A percentile compares a stretch with the other conserved stretches of the same genome.
phyloP scores from a whole-genome alignment of 1,140 invertebrate species.

The Drosophila suzukii region DNA sequence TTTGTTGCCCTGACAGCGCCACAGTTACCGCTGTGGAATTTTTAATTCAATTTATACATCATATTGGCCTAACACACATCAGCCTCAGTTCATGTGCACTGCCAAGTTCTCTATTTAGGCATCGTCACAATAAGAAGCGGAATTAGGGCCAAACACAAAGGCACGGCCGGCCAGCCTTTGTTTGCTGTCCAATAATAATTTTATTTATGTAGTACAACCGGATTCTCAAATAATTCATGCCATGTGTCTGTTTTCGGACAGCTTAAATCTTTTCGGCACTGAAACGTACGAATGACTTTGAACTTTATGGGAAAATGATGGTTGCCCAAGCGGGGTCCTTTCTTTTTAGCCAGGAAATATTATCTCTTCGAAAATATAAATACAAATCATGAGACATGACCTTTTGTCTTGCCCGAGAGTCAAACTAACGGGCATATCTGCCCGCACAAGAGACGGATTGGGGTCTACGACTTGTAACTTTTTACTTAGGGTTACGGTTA shows the following conservation, averaged over 20 bases:
- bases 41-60: constrained; percentile 65
- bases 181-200: constrained; percentile 50
- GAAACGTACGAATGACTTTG: constrained; percentile 64
- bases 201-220: constrained; percentile 33
- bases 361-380: constrained; percentile 42
- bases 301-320: constrained; percentile 73
- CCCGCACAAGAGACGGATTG: constrained; percentile 3
- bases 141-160: constrained; percentile 9
- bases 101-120: constrained; percentile 21
- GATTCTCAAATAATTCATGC: constrained; percentile 66
- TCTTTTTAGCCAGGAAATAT: constrained; percentile 26
- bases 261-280: constrained; percentile 60
- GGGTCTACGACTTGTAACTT: constrained; percentile 7
- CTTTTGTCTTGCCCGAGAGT: constrained; percentile 9
- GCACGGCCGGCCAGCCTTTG: too few relatives aligned
- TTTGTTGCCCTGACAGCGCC: constrained; percentile 35
- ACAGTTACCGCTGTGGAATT: constrained; percentile 43
- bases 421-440: not conserved
- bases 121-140: constrained; percentile 15
- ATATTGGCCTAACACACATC: constrained; percentile 22
- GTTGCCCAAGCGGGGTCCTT: constrained; percentile 25
- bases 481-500: not conserved
- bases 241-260: constrained; percentile 30
- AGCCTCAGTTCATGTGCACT: constrained; percentile 19
- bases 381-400: constrained; percentile 49